Evolutionary conservation across 2,888 invertebrate genomes (phyloP).

Genomic region (Ornithoptera alexandrae): DNA sequence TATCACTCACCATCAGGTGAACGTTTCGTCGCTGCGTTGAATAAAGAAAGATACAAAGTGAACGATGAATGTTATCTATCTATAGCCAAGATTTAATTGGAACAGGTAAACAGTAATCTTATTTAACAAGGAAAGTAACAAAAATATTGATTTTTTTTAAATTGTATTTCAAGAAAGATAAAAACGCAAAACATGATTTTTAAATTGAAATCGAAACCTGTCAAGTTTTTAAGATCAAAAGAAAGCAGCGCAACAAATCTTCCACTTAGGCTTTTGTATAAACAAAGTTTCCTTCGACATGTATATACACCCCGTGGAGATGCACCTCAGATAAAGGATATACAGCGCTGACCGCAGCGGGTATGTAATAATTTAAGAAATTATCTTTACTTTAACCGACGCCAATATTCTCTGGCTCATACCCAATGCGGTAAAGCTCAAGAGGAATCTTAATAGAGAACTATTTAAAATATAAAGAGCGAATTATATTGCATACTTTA

Average conservation of each 20-base stretch:
- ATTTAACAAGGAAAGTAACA: not conserved
- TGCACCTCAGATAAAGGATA: constrained; percentile 46
- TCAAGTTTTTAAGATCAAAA: constrained; percentile 45
- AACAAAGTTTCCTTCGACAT: constrained; percentile 56
- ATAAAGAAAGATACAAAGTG: too few species aligned
- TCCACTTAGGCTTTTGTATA: constrained; percentile 49
- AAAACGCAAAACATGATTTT: constrained; percentile 32
- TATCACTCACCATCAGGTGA: too few species aligned
- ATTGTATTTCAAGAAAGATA: constrained; percentile 29
- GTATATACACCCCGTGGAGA: constrained; percentile 58
- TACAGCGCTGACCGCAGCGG: constrained; percentile 42
- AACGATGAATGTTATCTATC: too few species aligned
- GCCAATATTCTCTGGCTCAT: constrained; percentile 30
- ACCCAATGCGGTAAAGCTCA: constrained; percentile 23
- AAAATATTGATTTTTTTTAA: not conserved
- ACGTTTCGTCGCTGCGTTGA: too few species aligned
- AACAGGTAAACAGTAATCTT: not conserved
- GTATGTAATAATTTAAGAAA: constrained; percentile 27
- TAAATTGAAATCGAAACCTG: constrained; percentile 38
- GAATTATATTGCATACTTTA: constrained; percentile 3
- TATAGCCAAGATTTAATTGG: not conserved
- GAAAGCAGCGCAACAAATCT: constrained; percentile 56
- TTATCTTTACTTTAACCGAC: constrained; percentile 11
- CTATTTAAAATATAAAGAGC: constrained; percentile 12
- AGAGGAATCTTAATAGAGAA: constrained; percentile 17